Base-by-base conservation (phyloP, 2,113 vertebrate species). In the Tyto alba region DNA sequence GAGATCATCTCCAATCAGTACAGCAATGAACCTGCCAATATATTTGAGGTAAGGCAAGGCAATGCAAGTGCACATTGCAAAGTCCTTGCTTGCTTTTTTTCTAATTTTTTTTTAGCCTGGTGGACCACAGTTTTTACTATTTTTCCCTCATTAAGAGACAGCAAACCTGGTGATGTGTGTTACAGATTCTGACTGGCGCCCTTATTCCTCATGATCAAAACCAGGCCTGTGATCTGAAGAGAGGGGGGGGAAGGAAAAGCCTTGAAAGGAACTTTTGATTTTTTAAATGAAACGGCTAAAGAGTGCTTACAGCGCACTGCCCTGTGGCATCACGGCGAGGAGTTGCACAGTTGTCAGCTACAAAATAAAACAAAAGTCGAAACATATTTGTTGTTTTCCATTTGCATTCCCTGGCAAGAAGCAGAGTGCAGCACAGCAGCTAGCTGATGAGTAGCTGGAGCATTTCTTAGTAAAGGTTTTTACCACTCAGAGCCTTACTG, bases 1-100 rank as follows among this genome's bases (percentile, higher is more conserved):
- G 99, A 99, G 98, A 99, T 99, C 87, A 99, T 99, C 98, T 99
- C 99, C 97, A 98, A 98, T 95, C 99, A 99, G 97, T 99, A 99
- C 97, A 99, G 98, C 98, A 99, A 99, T 92, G 99, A 99, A 95
- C 98, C 99, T 2, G 95, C 99, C 88, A 99, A 99, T 97, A 98
- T 99, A 96, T 99, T 99, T 16, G 99, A 99, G 99, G 99, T 99
- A 99, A 98, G 98, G 50, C 68, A 78, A 88, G 52, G 19, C 4
- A 7, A 71, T 85, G 55, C 53, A 73, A 89, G 48, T 88, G 66
- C 27, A 52, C 5, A 4, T 90, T 95, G 90, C 59, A 67, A 72
- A 94, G 82, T 88, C 62, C 71, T 92, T 50, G 36, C 80, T 96
- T 89, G 29, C 3, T 34, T 55, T 72, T 86, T 59, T 53, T 3